These are phyloP conservation scores for Gambusia yucatana DNA, from an alignment of 2,797 vertebrate species.

Conservation along the genomic window DNA sequence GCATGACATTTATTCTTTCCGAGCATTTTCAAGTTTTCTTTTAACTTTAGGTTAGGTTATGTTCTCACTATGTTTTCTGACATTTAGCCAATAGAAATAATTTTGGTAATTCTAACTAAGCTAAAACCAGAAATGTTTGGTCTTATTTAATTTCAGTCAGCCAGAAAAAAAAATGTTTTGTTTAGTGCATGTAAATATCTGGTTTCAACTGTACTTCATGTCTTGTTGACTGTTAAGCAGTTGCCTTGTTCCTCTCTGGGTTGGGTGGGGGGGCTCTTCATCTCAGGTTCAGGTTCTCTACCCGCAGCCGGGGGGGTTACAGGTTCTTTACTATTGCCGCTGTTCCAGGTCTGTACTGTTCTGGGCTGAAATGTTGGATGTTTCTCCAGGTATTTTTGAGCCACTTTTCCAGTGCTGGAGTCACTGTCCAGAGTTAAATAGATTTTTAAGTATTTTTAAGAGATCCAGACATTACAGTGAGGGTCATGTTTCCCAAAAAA, in stretches of 20 bases:
- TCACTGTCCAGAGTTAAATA: not conserved
- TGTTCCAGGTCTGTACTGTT: not conserved
- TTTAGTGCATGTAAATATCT: too few relatives aligned
- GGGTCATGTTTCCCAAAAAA: not conserved
- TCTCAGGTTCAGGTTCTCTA: too few relatives aligned
- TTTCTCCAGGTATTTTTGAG: too few relatives aligned
- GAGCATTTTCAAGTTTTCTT: not conserved
- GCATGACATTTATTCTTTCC: not conserved
- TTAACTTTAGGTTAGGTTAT: not conserved
- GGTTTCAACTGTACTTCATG: not conserved
- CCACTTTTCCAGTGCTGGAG: not conserved
- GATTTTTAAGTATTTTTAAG: not conserved
- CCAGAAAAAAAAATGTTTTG: too few relatives aligned
- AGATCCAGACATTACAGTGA: not conserved
- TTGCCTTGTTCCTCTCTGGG: not conserved
- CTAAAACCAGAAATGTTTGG: too few relatives aligned
- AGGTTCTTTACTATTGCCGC: not conserved
- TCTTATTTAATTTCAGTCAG: too few relatives aligned
- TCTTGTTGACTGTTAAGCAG: not conserved
- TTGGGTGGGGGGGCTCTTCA: not conserved
- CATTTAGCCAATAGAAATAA: too few relatives aligned
- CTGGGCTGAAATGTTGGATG: not conserved
- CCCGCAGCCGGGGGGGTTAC: not conserved
- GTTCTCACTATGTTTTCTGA: not conserved
- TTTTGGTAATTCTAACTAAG: too few relatives aligned